These are phyloP conservation scores for Dreissena polymorpha DNA, from an alignment of 1,140 invertebrate genomes.

Conservation along the genomic window DNA sequence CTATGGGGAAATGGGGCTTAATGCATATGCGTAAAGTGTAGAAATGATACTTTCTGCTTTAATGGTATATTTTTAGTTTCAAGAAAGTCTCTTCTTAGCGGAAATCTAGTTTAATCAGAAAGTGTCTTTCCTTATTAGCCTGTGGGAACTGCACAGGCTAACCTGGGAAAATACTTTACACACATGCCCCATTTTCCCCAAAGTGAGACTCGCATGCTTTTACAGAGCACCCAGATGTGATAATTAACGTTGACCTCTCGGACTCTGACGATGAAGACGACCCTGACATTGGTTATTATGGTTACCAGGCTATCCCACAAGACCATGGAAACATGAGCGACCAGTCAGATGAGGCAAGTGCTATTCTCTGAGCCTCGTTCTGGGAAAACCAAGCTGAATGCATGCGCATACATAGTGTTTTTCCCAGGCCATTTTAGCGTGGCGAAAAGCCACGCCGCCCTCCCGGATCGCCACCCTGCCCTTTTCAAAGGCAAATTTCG, in stretches of 20 bases:
- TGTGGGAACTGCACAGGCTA: too few relatives aligned
- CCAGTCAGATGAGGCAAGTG: conserved; percentile 11
- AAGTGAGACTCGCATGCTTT: neutral
- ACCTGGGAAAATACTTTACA: too few relatives aligned
- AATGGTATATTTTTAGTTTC: too few relatives aligned
- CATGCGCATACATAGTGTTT: neutral
- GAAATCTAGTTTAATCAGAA: too few relatives aligned
- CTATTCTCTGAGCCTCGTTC: neutral
- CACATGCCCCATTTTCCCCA: neutral
- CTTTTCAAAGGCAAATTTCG: too few relatives aligned
- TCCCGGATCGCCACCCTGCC: too few relatives aligned
- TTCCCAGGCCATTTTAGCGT: too few relatives aligned
- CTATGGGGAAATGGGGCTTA: neutral
- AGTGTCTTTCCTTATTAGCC: too few relatives aligned
- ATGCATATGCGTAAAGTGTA: neutral
- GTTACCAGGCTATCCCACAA: conserved; percentile 40
- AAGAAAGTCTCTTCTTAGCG: too few relatives aligned
- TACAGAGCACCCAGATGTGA: conserved; percentile 52
- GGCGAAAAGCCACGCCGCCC: too few relatives aligned
- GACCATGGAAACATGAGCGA: neutral
- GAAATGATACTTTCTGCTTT: too few relatives aligned
- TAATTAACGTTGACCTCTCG: conserved; percentile 44
- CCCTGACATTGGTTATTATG: conserved; percentile 31
- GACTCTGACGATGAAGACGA: conserved; percentile 43
- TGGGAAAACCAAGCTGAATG: too few relatives aligned